These are phyloP conservation scores for Cheilosia vernalis DNA, from an alignment of 2,888 invertebrate genomes.

Conservation along the genomic window DNA sequence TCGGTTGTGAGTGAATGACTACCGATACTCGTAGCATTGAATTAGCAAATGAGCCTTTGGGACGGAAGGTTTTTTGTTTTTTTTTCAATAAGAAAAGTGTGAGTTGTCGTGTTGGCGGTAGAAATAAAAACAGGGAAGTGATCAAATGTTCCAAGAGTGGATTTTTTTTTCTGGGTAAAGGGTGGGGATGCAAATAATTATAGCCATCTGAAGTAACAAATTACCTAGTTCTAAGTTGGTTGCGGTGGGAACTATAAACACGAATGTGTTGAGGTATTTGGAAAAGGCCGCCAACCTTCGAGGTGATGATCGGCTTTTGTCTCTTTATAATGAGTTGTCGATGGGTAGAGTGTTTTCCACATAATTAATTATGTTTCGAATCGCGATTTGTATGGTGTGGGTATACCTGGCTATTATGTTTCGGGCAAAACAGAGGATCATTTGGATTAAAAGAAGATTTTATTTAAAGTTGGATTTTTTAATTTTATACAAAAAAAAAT, in stretches of 20 bases:
- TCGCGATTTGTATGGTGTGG: no score
- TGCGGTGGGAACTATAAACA: background rate
- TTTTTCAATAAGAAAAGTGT: conserved; percentile 19
- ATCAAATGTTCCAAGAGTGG: conserved; percentile 41
- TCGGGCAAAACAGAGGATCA: no score
- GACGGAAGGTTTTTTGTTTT: conserved; percentile 3
- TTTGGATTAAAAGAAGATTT: no score
- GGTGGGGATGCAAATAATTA: conserved; percentile 59
- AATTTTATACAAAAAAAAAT: no score
- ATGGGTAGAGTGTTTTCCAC: background rate
- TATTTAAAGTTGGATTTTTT: no score
- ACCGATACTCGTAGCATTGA: conserved; percentile 10
- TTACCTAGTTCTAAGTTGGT: conserved; percentile 38
- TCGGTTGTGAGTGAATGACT: conserved; percentile 40
- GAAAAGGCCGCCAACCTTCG: background rate
- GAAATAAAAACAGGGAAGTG: conserved; percentile 63
- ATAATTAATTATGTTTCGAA: background rate
- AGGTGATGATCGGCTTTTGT: conserved; percentile 38
- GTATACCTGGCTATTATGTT: no score
- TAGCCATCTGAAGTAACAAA: conserved; percentile 51
- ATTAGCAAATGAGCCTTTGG: conserved; percentile 32
- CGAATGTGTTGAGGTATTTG: background rate
- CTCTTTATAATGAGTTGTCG: conserved; percentile 4
- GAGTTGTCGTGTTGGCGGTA: conserved; percentile 32
- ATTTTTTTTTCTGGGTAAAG: conserved; percentile 32